Evolutionary conservation across 1,140 invertebrate genomes (phyloP), one percentile per base, ranked within the genome.

Genomic region (Heliconius nattereri): DNA sequence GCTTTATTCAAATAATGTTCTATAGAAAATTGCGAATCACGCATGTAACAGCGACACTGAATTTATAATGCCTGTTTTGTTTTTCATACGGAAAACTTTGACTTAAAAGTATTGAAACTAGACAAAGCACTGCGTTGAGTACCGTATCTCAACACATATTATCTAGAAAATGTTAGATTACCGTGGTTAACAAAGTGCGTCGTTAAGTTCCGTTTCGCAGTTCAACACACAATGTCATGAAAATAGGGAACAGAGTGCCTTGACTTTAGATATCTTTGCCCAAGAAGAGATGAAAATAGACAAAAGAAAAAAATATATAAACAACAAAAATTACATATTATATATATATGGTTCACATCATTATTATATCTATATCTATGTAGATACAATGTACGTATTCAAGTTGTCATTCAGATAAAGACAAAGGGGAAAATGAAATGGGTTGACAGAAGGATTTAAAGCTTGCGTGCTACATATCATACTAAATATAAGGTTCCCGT

Each of bases 1-100:
- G 35, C 83, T 73, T 88, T 89, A 92, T 91, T 90, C 88, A 88
- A 91, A 91, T 90, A 91, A 90, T 89, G 87, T 85, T 26, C 86
- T 87, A 90, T 89, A 88, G 83, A 87, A 83, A 72, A 85, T 84
- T 78, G 87, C 86, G 82, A 90, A 91, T 89, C 89, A 85, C 87
- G 91, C 87, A 89, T 88, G 87, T 82, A 82, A 40, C 75, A 32
- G 26, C 76, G 71, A 81, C 80, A 79, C 80, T 85, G 89, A 90
- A 92, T 92, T 72, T 86, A 76, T 89, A 91, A 90, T 89, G 78
- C 76, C 83, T 80, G 85, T 88, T 90, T 90, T 87, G 32, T 35
- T 85, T 81, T 66, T 79, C 80, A 79, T 57, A 26, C 37, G 86
- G 86, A 89, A 89, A 86, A 86, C 85, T 84, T 86, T 81, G 73